phyloP scores from a whole-genome alignment of 2,797 vertebrate genomes.

The Alauda arvensis region DNA sequence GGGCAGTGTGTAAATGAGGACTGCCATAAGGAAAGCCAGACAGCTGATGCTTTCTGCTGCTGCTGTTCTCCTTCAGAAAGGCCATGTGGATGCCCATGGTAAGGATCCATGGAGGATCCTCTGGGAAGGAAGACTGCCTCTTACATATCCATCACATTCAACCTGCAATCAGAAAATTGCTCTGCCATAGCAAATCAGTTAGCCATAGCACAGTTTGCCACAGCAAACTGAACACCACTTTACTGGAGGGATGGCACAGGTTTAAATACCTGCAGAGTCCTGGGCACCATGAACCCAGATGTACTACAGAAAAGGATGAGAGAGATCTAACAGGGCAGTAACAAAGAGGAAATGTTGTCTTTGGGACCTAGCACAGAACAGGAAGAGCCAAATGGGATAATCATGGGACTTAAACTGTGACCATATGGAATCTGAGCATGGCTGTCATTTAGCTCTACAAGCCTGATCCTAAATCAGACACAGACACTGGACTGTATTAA shows the following conservation, averaged over 20 bases:
- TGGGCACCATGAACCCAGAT: accelerated
- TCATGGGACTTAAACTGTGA: not conserved
- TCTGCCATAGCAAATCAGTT: not conserved
- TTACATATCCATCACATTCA: not conserved
- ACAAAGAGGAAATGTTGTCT: not conserved
- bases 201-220: not conserved
- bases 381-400: not conserved
- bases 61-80: not conserved
- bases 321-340: not conserved
- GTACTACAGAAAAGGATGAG: not conserved
- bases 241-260: not conserved
- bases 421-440: not conserved
- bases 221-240: not conserved
- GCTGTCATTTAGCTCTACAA: not conserved
- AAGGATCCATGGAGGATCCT: not conserved
- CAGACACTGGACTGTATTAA: not conserved
- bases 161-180: not conserved
- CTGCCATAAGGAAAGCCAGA: not conserved
- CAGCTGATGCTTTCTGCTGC: not conserved
- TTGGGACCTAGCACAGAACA: not conserved
- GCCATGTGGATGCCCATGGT: not conserved
- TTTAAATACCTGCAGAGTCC: not conserved
- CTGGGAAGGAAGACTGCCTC: not conserved
- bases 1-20: not conserved
- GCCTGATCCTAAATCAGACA: not conserved